Evolutionary conservation across 2,888 invertebrate species (phyloP), one percentile per base, ranked within the genome.

Genomic region (Apamea crenata): DNA sequence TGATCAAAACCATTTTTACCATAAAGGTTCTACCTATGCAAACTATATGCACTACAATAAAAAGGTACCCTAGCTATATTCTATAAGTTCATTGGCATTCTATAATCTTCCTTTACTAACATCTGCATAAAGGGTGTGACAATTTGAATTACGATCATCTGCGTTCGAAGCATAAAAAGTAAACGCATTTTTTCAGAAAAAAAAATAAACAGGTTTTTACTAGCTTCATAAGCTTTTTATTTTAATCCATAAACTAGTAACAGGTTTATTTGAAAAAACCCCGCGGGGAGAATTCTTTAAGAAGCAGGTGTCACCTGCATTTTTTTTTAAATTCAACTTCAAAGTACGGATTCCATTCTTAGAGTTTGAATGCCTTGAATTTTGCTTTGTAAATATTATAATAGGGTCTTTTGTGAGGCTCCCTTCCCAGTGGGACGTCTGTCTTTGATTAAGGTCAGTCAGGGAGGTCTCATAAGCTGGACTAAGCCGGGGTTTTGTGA

Each of bases 231-330:
- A 59, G 21, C 50, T 25, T 74, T 50, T 65, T 65, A 67, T 74
- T 50, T 65, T 65, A 67, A 83, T 59, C 79, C 53, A 71, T 63
- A 59, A 25, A 71, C n/a, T 40, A 40, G n/a, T 25, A 80, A 80
- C 80, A 63, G 76, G 83, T 74, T 84, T 80, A 47, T 74, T 67
- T 0, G 0, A 78, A 80, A 84, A 69, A 76, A 77, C 29, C 14
- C 2, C 12, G 40, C 61, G 66, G 66, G 66, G 71, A 59, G 59
- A 74, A 81, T 77, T 74, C 56, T 16, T 47, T 29, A 21, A 18
- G 5, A n/a, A 50, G 61, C 83, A 77, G 84, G 80, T 84, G 73
- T 63, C 56, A 68, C 67, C 77, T 81, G 84, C 67, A 73, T 73
- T 70, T 40, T 72, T 40, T 29, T 21, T 0, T 56, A 36, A 70